These are phyloP conservation scores for Struthio camelus DNA, from an alignment of 2,113 vertebrate species.

Conservation along the genomic window DNA sequence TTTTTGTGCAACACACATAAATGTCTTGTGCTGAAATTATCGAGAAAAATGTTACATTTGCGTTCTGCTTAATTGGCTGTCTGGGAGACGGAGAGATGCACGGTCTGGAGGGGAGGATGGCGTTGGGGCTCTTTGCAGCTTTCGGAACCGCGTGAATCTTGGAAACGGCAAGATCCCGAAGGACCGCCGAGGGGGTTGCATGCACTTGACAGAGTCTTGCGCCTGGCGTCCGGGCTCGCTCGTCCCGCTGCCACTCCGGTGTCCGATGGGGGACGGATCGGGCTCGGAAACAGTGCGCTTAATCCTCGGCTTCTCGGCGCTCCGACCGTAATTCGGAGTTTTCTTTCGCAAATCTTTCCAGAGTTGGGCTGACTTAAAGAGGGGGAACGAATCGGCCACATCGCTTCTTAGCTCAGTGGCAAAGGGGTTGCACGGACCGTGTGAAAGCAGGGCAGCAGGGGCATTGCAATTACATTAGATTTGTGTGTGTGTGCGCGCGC, in stretches of 20 bases:
- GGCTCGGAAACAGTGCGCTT: not conserved
- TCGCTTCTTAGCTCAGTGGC: not conserved
- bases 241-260: not conserved
- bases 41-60: constrained; percentile 58
- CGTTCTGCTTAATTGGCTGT: constrained; percentile 52
- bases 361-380: constrained; percentile 51
- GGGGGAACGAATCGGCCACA: not conserved
- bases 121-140: not conserved
- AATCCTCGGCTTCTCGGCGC: not conserved
- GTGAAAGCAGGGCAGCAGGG: not conserved
- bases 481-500: not conserved
- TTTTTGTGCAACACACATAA: constrained; percentile 57
- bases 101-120: not conserved
- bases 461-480: not conserved
- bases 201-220: constrained; percentile 42
- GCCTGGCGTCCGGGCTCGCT: not conserved
- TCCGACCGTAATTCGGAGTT: constrained; percentile 28
- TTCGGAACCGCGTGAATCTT: not conserved
- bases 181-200: not conserved
- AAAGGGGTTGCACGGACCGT: constrained; percentile 32
- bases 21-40: constrained; percentile 75
- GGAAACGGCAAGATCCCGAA: constrained; percentile 10
- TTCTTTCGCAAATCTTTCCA: constrained; percentile 40
- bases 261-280: not conserved
- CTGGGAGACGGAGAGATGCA: not conserved